Base-by-base conservation (phyloP, 2,113 vertebrate species). In the Colossoma macropomum region DNA sequence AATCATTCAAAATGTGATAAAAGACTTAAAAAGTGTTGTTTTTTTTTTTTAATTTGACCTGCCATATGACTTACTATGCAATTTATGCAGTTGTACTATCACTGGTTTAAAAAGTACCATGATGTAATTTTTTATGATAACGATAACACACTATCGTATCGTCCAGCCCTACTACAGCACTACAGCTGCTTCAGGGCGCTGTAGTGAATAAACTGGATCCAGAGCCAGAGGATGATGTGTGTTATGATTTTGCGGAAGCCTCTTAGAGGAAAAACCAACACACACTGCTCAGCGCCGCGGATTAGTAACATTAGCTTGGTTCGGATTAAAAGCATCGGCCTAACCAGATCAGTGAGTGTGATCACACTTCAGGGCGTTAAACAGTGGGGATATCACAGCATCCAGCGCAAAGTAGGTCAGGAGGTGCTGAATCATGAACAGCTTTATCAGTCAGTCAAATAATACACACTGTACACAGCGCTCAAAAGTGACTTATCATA, bases 251-350 rank as follows among this genome's bases (percentile, higher is more conserved):
- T n/a, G 30, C 13, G 27, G 63, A 32, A 83, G 41, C 7, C 38
- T 83, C 27, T 41, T 50, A 69, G 41, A 52, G 32, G 15, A 25
- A 72, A 72, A 72, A 41, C 5, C 38, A 83, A 71, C 75, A 60
- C 13, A 73, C 62, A 75, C 74, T 59, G 63, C 12, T 25, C 23
- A 56, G 54, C 8, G 76, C 41, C 10, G 63, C n/a, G 54, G 82
- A 84, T 84, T 86, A 84, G 85, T 19, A 25, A 77, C 71, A 75
- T 77, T 66, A 60, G 30, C 72, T 84, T 60, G 74, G 62, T 73
- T 76, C 7, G 79, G 82, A 81, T 81, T 84, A 73, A 66, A n/a
- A 60, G 56, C 6, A 45, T 38, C 0, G 30, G 25, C 79, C 62
- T 5, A 72, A 65, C 50, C 71, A 38, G 54, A 75, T 72, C 79